Base-by-base conservation (phyloP, 2,113 vertebrate species). In the Opisthocomus hoazin region DNA sequence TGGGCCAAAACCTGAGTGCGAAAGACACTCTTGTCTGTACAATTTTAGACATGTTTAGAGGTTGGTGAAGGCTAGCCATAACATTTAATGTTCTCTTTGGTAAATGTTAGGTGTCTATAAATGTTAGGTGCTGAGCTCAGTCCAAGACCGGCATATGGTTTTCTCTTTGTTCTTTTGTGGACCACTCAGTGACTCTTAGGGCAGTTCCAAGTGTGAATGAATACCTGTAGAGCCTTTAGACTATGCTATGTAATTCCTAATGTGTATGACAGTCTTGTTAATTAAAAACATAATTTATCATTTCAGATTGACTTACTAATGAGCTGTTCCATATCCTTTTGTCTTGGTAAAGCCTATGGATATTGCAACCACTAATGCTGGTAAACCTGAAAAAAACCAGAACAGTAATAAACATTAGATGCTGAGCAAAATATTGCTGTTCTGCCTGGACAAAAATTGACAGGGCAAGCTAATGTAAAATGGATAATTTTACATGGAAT, bases 341-440 rank as follows among this genome's bases (percentile, higher is more conserved):
- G 99, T 99, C 98, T 99, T 99, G 91, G 99, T 99, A 98, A 99
- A 99, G 97, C 99, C 99, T 98, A 99, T 99, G 78, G 99, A 99
- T 92, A 99, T 99, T 69, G 99, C 99, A 95, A 99, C 99, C 87
- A 99, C 99, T 97, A 99, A 97, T 75, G 99, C 99, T 95, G 99
- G 99, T 96, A 99, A 98, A 96, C 99, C 99, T 99, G 97, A 63
- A 96, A 97, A 75, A 94, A 83, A 37, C 1, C 63, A 77, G 98
- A 97, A 95, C 60, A 96, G 68, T 91, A 60, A 87, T 64, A 85
- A 93, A 43, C 51, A 94, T 66, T 76, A 66, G 43, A 70, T 76
- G 51, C 22, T 83, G 29, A 77, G 9, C 26, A 93, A 75, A 91
- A 80, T 45, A 79, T 82, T 81, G 12, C 30, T 75, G 56, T 46